Evolutionary conservation across 92 coral and sea anemone species (phyloP), one percentile per base, ranked within the genome.

Genomic region (Montipora capitata): DNA sequence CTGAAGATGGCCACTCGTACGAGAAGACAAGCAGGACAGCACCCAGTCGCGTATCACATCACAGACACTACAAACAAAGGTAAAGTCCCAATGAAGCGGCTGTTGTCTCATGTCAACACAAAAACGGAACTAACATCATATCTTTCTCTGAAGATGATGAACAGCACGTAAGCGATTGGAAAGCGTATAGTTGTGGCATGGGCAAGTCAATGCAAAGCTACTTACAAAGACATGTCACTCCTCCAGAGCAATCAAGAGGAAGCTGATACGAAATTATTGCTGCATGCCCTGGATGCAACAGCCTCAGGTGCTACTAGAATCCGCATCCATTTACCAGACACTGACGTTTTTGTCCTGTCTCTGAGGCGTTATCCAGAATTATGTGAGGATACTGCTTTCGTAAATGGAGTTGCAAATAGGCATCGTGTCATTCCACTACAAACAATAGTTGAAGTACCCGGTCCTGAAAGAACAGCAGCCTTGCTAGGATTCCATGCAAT

Each of bases 401-500:
- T 67, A 20, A 86, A 84, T 45, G 90, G 90, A 12, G 54, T 10
- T 84, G 77, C 7, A 42, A 75, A 51, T 48, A 40, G 58, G 51
- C 76, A 78, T 64, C 70, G 84, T 9, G 49, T 20, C 9, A 86
- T 86, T 76, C 67, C 78, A 71, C 63, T 78, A 66, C 75, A 45
- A 83, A 71, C 84, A 17, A 77, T 65, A 12, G 71, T 86, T 11
- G 64, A 57, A 38, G 74, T 66, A 8, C 87, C 80, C 72, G 90
- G 85, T 12, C 78, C 78, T 15, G 74, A 67, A 42, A 78, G 43
- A 38, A 77, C 69, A 61, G 85, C 90, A 35, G 79, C 85, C 49
- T 78, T 86, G 27, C 85, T 73, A 5, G 78, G 85, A 40, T 78
- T 86, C 77, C 90, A 78, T 59, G 85, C 85, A 44, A 18, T n/a